Evolutionary conservation across 2,888 invertebrate genomes (phyloP).

Genomic region (Drosophila tanythrix): DNA sequence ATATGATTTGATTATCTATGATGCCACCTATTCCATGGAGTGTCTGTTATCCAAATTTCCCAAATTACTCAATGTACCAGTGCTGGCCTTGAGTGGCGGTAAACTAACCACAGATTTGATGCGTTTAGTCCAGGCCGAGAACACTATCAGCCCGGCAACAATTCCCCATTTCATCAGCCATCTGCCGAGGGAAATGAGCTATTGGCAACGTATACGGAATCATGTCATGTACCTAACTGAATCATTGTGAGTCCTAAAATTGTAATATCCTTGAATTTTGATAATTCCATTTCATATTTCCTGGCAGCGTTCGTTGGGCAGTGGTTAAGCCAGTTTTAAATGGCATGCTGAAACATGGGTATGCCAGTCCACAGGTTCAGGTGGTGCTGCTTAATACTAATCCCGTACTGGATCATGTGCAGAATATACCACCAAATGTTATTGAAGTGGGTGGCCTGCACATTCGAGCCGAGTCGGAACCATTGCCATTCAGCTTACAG

Average conservation of each 20-base stretch:
- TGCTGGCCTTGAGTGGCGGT: slow-evolving; percentile 62
- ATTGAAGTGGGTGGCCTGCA: slow-evolving; percentile 84
- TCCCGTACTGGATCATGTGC: slow-evolving; percentile 76
- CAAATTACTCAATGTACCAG: slow-evolving; percentile 10
- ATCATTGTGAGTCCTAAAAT: slow-evolving; percentile 51
- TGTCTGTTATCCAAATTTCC: slow-evolving; percentile 42
- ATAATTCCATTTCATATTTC: background rate
- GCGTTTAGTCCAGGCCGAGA: slow-evolving; percentile 44
- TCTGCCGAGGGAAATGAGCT: slow-evolving; percentile 51
- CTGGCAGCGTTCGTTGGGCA: slow-evolving; percentile 24
- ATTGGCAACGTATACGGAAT: slow-evolving; percentile 59
- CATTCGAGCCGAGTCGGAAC: slow-evolving; percentile 64
- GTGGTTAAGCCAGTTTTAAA: slow-evolving; percentile 28
- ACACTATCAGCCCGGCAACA: slow-evolving; percentile 55
- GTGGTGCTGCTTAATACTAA: slow-evolving; percentile 82
- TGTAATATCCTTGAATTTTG: fast-evolving
- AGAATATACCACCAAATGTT: slow-evolving; percentile 82
- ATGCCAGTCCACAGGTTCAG: slow-evolving; percentile 35
- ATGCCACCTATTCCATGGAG: slow-evolving; percentile 52
- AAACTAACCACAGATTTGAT: slow-evolving; percentile 56
- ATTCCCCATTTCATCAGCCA: slow-evolving; percentile 57
- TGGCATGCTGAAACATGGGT: background rate
- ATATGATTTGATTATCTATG: slow-evolving; percentile 63
- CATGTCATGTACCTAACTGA: slow-evolving; percentile 48
- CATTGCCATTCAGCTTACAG: slow-evolving; percentile 68